These are phyloP conservation scores for Dasyornis broadbenti DNA, from an alignment of 2,113 vertebrate genomes.

Conservation along the genomic window DNA sequence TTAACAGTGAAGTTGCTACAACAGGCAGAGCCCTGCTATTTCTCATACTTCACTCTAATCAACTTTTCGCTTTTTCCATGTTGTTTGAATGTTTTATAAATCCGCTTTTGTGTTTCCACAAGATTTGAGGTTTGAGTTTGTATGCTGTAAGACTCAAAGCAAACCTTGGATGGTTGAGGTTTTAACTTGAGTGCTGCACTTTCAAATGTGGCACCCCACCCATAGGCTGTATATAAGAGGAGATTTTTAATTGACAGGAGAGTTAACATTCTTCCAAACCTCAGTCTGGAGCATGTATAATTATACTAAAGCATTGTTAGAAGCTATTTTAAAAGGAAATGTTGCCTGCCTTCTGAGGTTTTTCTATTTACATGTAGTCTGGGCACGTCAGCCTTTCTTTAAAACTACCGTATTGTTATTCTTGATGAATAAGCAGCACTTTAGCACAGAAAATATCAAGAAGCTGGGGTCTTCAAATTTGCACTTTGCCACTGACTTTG, in stretches of 20 bases:
- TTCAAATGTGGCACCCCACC: not conserved
- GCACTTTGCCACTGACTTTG: not conserved
- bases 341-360: not conserved
- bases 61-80: not conserved
- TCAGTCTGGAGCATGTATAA: not conserved
- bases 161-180: not conserved
- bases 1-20: not conserved
- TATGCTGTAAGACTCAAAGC: not conserved
- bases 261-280: constrained; percentile 6
- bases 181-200: not conserved
- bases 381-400: not conserved
- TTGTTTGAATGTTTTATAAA: not conserved
- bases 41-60: not conserved
- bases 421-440: not conserved
- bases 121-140: not conserved
- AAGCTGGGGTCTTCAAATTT: not conserved
- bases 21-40: not conserved
- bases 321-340: constrained; percentile 1
- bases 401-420: not conserved
- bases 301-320: constrained; percentile 13
- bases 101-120: not conserved
- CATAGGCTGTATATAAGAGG: not conserved
- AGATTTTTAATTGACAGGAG: not conserved
- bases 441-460: not conserved
- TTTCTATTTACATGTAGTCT: not conserved